phyloP scores from a whole-genome alignment of 1,140 invertebrate species.

The Onthophagus taurus region DNA sequence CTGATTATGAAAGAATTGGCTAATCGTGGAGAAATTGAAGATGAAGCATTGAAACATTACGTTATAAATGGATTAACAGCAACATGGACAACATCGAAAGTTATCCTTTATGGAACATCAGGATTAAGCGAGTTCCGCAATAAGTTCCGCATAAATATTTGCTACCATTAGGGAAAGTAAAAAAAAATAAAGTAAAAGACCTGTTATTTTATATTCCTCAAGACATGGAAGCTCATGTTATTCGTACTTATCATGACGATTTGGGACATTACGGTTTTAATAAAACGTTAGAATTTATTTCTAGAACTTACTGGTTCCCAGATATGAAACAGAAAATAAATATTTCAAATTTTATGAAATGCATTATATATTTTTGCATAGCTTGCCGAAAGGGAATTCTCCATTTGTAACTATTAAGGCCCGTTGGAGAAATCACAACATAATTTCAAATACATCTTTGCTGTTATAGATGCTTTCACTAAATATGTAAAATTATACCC shows the following conservation, averaged over 20 bases:
- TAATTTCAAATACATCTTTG: slow-evolving; percentile 21
- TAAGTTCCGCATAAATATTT: too few relatives aligned
- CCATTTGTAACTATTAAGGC: too few relatives aligned
- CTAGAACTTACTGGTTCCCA: slow-evolving; percentile 20
- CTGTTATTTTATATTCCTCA: slow-evolving; percentile 22
- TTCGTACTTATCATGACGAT: slow-evolving; percentile 20
- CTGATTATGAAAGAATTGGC: too few relatives aligned
- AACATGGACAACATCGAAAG: too few relatives aligned
- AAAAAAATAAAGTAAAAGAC: too few relatives aligned
- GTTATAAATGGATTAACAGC: too few relatives aligned
- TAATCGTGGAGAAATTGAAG: too few relatives aligned
- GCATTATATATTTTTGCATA: slow-evolving; percentile 17
- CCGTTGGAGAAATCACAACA: slow-evolving; percentile 17
- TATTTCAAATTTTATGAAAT: slow-evolving; percentile 21
- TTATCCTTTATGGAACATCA: too few relatives aligned
- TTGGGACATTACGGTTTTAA: slow-evolving; percentile 25
- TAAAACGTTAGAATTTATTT: slow-evolving; percentile 19
- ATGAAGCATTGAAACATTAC: too few relatives aligned
- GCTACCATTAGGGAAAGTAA: too few relatives aligned
- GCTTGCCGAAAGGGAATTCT: too few relatives aligned
- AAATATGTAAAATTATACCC: slow-evolving; percentile 23
- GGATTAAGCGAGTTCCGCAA: too few relatives aligned
- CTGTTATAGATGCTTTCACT: slow-evolving; percentile 24
- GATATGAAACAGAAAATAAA: slow-evolving; percentile 16
- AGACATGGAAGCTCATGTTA: slow-evolving; percentile 17